Base-by-base conservation (phyloP, 1,140 invertebrate species). In the Leptoteleia sp. region DNA sequence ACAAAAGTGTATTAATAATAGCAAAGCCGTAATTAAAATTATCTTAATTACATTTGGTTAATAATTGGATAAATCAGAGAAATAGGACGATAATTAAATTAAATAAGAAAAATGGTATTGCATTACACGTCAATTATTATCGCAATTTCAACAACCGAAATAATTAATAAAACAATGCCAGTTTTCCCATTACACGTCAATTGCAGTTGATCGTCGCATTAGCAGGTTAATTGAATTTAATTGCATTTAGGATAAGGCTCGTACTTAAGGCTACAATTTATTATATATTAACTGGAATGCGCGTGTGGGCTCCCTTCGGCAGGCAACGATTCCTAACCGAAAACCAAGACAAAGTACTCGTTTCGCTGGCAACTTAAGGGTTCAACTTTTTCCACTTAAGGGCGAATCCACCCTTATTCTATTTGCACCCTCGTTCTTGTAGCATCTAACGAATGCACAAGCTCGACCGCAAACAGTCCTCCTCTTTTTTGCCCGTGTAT, bases 301-400 rank as follows among this genome's bases (percentile, higher is more conserved):
- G 61, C 61, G 43, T 65, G 71, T 59, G 52, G 17, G 27, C 42
- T 67, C 5, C 55, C 40, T 38, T 64, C 15, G 33, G 9, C 40
- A 35, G n/a, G 52, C 48, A 62, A 62, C 48, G 55, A 76, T 67
- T 68, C 27, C 62, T 79, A 81, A 80, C 67, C 76, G 81, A 64
- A 33, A 57, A 70, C 57, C 68, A 73, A 78, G 73, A 80, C 77
- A 83, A 80, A 70, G 64, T 72, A 77, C 71, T 80, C 77, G 78
- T 71, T 68, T 73, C 48, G n/a, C 59, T 55, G 65, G 35, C 42
- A 72, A 75, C 70, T 79, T 77, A 67, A 84, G 77, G 57, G 43
- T 72, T 77, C 76, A 78, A 83, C 59, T 70, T 82, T 81, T 82
- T 81, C 80, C 80, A 70, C 76, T 84, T 73, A 76, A 78, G 81